phyloP scores from a whole-genome alignment of 2,113 vertebrate genomes.

The Hypomesus transpacificus region DNA sequence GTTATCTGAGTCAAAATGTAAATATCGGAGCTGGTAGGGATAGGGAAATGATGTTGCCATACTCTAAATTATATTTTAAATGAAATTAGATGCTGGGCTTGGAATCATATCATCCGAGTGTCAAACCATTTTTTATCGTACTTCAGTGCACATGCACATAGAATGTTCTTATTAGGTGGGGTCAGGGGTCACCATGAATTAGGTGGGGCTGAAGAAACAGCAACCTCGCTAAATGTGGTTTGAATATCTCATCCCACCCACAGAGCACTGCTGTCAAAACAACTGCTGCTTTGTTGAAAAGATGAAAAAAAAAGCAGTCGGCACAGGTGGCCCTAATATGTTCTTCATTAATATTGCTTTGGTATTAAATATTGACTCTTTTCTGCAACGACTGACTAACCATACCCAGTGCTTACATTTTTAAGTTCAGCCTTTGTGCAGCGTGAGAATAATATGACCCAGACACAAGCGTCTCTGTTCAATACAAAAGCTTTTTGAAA shows the following conservation, averaged over 20 bases:
- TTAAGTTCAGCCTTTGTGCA: neutral
- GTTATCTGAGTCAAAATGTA: neutral
- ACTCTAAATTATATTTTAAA: neutral
- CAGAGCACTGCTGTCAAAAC: slow-evolving; percentile 25
- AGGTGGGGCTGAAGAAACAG: slow-evolving; percentile 12
- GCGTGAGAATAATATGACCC: too few species aligned
- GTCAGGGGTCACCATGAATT: slow-evolving; percentile 38
- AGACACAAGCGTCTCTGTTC: too few species aligned
- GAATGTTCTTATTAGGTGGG: slow-evolving; percentile 15
- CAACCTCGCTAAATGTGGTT: slow-evolving; percentile 24
- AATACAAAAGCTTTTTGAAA: neutral
- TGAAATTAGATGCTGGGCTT: neutral
- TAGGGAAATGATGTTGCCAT: neutral
- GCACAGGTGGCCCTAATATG: neutral
- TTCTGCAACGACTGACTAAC: neutral
- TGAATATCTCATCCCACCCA: slow-evolving; percentile 20
- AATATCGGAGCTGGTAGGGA: neutral
- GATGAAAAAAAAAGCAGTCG: neutral
- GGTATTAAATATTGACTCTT: slow-evolving; percentile 13
- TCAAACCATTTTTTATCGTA: neutral
- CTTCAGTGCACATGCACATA: slow-evolving; percentile 17
- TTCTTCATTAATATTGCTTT: slow-evolving; percentile 13
- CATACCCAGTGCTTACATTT: neutral
- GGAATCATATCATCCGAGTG: neutral
- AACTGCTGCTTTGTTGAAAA: slow-evolving; percentile 14